Conservation (phyloP, 2,888 invertebrate species). For the Lycocerus yunnanus region DNA sequence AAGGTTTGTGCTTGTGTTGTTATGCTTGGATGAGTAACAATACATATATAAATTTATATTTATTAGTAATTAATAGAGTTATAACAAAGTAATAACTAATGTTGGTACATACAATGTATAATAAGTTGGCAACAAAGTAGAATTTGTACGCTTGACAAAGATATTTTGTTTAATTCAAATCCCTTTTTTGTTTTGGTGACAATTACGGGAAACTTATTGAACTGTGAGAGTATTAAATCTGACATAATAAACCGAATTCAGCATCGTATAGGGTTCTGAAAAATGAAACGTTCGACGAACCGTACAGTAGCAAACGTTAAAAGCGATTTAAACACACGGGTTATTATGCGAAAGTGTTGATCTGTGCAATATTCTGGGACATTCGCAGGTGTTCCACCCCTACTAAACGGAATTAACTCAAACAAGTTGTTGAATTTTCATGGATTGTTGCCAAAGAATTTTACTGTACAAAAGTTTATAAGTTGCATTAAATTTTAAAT, state of each 20-base stretch:
- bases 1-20: too few species aligned
- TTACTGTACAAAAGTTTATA: neutral
- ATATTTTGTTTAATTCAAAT: neutral
- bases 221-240: conserved; percentile 22
- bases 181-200: neutral
- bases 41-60: too few species aligned
- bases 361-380: conserved; percentile 38
- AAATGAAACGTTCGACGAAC: conserved; percentile 31
- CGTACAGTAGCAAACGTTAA: conserved; percentile 30
- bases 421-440: conserved; percentile 19
- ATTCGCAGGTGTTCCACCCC: conserved; percentile 37
- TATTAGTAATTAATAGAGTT: too few species aligned
- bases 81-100: neutral
- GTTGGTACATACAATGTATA: neutral
- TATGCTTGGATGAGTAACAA: too few species aligned
- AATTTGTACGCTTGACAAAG: neutral
- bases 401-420: conserved; percentile 20
- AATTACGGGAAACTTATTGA: conserved; percentile 9
- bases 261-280: conserved; percentile 22
- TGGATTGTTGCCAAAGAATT: neutral
- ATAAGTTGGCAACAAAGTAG: neutral
- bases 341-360: conserved; percentile 41
- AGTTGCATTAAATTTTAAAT: neutral
- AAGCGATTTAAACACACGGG: conserved; percentile 32
- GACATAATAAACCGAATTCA: conserved; percentile 19